Evolutionary conservation across 2,797 vertebrate genomes (phyloP).

Genomic region (Thripadectes ignobilis): DNA sequence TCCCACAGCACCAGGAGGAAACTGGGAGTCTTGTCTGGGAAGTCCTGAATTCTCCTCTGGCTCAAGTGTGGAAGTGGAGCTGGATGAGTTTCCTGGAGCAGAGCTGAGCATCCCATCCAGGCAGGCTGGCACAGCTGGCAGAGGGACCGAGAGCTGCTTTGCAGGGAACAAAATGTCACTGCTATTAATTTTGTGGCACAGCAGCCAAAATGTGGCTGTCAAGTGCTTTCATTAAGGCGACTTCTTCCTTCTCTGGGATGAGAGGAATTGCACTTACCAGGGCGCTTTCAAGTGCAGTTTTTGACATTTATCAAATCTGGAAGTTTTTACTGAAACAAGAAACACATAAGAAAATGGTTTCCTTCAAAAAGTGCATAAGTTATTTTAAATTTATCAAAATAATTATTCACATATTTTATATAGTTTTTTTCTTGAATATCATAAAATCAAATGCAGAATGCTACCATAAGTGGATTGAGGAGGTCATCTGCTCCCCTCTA

Average conservation of each 20-base stretch:
- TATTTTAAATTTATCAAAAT: not conserved
- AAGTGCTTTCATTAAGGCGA: too few relatives aligned
- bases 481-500: not conserved
- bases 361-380: not conserved
- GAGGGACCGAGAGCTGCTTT: not conserved
- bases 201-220: too few relatives aligned
- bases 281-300: too few relatives aligned
- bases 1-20: not conserved
- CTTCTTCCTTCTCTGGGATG: too few relatives aligned
- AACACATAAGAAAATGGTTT: not conserved
- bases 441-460: not conserved
- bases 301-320: too few relatives aligned
- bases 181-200: too few relatives aligned
- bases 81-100: not conserved
- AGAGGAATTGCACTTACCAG: too few relatives aligned
- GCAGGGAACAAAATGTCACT: too few relatives aligned
- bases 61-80: not conserved
- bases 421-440: not conserved
- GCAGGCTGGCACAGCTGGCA: not conserved
- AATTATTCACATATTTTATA: not conserved
- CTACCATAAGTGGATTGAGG: not conserved
- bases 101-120: not conserved
- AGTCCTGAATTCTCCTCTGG: not conserved
- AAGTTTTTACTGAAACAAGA: too few relatives aligned
- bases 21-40: rapidly evolving